Conservation (phyloP, 2,113 vertebrate genomes). For the Galemys pyrenaicus region DNA sequence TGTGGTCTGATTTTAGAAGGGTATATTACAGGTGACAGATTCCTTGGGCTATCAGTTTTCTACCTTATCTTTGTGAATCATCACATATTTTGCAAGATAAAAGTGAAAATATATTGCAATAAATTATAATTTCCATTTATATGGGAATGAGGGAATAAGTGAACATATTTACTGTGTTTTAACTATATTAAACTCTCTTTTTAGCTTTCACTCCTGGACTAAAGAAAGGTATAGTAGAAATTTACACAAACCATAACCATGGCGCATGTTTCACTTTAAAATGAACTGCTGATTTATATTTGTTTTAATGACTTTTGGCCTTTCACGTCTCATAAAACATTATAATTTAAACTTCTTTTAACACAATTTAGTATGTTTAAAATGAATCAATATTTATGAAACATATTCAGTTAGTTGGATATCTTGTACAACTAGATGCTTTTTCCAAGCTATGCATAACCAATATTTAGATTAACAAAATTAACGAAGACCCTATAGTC, state of each 20-base stretch:
- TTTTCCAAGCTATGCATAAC: background rate
- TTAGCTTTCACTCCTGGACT: slow-evolving; percentile 76
- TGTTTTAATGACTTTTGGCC: background rate
- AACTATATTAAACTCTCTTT: slow-evolving; percentile 70
- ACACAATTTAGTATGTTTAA: slow-evolving; percentile 1
- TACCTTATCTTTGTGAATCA: background rate
- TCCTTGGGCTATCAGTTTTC: background rate
- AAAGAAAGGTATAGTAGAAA: slow-evolving; percentile 76
- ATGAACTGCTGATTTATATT: background rate
- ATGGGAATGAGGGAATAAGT: background rate
- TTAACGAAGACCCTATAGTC: background rate
- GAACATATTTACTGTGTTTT: slow-evolving; percentile 27
- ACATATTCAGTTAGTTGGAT: background rate
- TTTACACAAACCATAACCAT: slow-evolving; percentile 24
- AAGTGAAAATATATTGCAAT: background rate
- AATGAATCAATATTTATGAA: slow-evolving; percentile 5
- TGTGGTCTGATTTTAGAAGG: background rate
- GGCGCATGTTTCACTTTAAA: slow-evolving; percentile 55
- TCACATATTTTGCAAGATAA: background rate
- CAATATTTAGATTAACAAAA: slow-evolving; percentile 28
- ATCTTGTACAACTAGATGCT: background rate
- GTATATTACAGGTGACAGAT: background rate
- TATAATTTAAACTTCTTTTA: slow-evolving; percentile 57
- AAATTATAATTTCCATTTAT: background rate
- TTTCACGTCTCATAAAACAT: background rate